Evolutionary conservation across 2,888 invertebrate genomes (phyloP).

Genomic region (Achlya flavicornis): DNA sequence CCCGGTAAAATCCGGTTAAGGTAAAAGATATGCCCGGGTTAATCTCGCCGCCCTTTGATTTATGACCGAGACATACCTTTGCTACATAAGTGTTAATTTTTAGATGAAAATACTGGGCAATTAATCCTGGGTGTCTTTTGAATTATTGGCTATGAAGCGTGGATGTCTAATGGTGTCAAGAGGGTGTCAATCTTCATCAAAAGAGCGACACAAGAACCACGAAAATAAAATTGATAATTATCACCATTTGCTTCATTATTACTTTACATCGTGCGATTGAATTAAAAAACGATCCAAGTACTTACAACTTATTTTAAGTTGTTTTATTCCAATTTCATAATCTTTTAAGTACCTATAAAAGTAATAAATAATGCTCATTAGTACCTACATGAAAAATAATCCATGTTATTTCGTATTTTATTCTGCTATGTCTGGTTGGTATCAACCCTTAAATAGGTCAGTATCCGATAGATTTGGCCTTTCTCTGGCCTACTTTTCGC

Average conservation of each 20-base stretch:
- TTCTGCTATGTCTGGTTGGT: not conserved
- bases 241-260: not conserved
- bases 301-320: too few species aligned
- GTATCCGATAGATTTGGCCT: constrained; percentile 31
- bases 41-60: constrained; percentile 74
- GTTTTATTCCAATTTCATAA: too few species aligned
- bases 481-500: constrained; percentile 35
- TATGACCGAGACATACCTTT: constrained; percentile 62
- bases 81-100: constrained; percentile 46
- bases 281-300: too few species aligned
- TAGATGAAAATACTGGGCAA: constrained; percentile 28
- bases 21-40: constrained; percentile 76
- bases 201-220: not conserved
- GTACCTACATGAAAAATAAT: too few species aligned
- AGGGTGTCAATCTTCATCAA: not conserved
- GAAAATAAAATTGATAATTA: not conserved
- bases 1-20: constrained; percentile 76
- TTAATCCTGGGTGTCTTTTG: constrained; percentile 40
- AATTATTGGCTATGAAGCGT: not conserved
- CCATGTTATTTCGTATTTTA: not conserved
- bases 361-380: too few species aligned
- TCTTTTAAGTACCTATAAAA: too few species aligned
- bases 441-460: constrained; percentile 3
- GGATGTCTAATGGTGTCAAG: not conserved
- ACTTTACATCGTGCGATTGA: not conserved